Percentiles rank a stretch among this genome's conserved stretches.
These are phyloP conservation scores for Staurois parvus DNA, from an alignment of 2,797 vertebrate genomes.

Conservation along the genomic window DNA sequence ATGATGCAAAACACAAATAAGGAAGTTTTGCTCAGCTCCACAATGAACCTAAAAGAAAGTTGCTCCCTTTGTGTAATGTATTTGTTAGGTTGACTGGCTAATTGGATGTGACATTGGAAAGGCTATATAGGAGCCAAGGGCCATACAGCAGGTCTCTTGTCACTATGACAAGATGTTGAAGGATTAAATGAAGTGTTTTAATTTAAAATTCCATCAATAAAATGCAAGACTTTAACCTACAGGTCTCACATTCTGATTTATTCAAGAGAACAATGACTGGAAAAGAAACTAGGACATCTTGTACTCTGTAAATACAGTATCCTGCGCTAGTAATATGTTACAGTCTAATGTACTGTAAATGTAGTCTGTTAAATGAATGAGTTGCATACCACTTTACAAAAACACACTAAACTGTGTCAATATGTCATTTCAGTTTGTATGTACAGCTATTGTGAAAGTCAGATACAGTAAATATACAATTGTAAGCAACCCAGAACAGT, in stretches of 20 bases:
- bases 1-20: background rate
- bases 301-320: constrained; percentile 24
- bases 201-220: constrained; percentile 51
- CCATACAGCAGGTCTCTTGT: constrained; percentile 27
- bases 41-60: background rate
- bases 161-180: constrained; percentile 22
- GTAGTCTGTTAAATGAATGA: background rate
- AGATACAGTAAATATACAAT: background rate
- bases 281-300: constrained; percentile 34
- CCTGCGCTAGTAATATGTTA: background rate
- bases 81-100: constrained; percentile 15
- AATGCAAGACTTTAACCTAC: constrained; percentile 46
- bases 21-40: background rate
- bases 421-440: background rate
- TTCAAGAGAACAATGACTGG: constrained; percentile 30
- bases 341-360: constrained; percentile 1
- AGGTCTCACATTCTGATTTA: constrained; percentile 21
- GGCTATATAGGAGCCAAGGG: constrained; percentile 15
- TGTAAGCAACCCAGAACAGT: background rate
- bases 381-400: background rate
- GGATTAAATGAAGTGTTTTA: constrained; percentile 34
- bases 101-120: constrained; percentile 36
- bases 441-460: no score
- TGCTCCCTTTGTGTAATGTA: constrained; percentile 1
- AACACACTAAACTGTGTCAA: background rate